Evolutionary conservation across 2,797 vertebrate genomes (phyloP).

Genomic region (Falco concolor): DNA sequence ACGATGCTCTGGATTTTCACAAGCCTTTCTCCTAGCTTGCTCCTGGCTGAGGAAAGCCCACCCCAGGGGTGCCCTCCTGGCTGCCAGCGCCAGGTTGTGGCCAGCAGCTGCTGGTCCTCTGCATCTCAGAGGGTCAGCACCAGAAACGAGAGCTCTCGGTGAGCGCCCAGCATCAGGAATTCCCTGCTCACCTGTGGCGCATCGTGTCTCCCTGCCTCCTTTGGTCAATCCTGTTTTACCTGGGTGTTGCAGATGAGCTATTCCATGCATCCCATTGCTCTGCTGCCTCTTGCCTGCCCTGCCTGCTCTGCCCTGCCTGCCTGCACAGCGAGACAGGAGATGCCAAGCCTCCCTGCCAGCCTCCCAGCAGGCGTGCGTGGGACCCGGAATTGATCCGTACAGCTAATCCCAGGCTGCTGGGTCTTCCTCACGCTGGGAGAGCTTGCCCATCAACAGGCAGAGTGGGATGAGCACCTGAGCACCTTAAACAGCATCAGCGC

Average conservation of each 20-base stretch:
- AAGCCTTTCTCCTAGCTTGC: neutral
- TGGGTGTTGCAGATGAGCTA: neutral
- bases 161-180: neutral
- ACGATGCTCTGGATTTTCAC: neutral
- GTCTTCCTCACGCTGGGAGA: neutral
- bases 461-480: rapidly evolving
- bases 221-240: neutral
- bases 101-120: neutral
- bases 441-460: neutral
- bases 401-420: neutral
- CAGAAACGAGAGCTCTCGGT: neutral
- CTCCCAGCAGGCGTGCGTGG: neutral
- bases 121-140: neutral
- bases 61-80: neutral
- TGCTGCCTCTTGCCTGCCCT: neutral
- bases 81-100: neutral
- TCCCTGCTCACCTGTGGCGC: neutral
- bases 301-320: neutral
- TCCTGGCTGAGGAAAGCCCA: neutral
- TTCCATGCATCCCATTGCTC: neutral
- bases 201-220: neutral
- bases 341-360: neutral
- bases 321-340: rapidly evolving
- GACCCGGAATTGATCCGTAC: neutral
- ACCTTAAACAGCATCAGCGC: neutral